A percentile compares a stretch with the other conserved stretches of the same genome.
These are phyloP conservation scores for Ceratina japonica DNA, from an alignment of 1,140 invertebrate species.

Conservation along the genomic window DNA sequence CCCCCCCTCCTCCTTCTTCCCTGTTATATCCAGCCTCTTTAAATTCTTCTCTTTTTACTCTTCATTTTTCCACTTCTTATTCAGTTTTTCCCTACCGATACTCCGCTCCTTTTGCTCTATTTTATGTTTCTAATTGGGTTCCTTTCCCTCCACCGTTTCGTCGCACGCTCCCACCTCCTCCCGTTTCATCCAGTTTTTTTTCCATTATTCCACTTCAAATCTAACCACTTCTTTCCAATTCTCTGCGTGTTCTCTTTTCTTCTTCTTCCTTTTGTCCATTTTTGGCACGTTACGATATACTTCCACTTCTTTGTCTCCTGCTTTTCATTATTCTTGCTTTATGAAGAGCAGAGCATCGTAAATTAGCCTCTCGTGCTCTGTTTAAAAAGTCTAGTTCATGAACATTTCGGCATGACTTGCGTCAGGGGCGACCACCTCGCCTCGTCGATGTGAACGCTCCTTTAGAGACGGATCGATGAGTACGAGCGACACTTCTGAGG, in stretches of 20 bases:
- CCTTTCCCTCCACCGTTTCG: not conserved
- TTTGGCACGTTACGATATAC: too few species aligned
- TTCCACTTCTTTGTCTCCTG: too few species aligned
- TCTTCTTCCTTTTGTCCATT: not conserved
- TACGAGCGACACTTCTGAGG: conserved; percentile 19
- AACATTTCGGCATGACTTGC: not conserved
- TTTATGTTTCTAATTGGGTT: conserved; percentile 20
- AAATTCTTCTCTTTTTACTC: conserved; percentile 10
- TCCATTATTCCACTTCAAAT: too few species aligned
- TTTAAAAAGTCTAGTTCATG: too few species aligned
- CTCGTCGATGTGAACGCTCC: conserved; percentile 40
- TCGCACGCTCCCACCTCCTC: not conserved
- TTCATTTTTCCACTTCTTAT: too few species aligned
- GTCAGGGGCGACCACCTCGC: not conserved
- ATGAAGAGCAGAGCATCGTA: too few species aligned
- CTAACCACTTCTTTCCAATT: too few species aligned
- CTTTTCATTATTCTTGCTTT: too few species aligned
- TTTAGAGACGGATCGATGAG: conserved; percentile 57
- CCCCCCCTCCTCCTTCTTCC: not conserved
- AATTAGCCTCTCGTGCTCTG: too few species aligned
- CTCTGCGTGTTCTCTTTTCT: too few species aligned
- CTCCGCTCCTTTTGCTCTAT: conserved; percentile 1
- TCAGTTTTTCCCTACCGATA: not conserved
- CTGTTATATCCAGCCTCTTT: conserved; percentile 24
- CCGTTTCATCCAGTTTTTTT: not conserved